Evolutionary conservation across 2,113 vertebrate genomes (phyloP).

Genomic region (human): GRCh38 chr2:34386001-34386500

Average conservation of each 20-base stretch:
- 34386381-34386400: neutral
- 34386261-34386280: neutral
- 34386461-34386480: neutral
- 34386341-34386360: neutral
- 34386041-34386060: neutral
- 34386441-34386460: neutral
- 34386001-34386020: neutral
- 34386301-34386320: neutral
- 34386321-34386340: neutral
- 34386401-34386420: neutral
- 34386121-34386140: neutral
- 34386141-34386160: neutral
- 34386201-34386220: neutral
- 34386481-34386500: neutral
- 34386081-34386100: neutral
- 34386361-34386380: neutral
- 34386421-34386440: neutral
- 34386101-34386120: neutral
- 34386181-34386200: neutral
- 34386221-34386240: neutral
- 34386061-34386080: neutral
- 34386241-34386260: neutral
- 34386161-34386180: neutral
- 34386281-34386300: neutral
- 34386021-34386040: neutral